Evolutionary conservation across 2,888 invertebrate genomes (phyloP), one percentile per base, ranked within the genome.

Genomic region (Nineta flava): DNA sequence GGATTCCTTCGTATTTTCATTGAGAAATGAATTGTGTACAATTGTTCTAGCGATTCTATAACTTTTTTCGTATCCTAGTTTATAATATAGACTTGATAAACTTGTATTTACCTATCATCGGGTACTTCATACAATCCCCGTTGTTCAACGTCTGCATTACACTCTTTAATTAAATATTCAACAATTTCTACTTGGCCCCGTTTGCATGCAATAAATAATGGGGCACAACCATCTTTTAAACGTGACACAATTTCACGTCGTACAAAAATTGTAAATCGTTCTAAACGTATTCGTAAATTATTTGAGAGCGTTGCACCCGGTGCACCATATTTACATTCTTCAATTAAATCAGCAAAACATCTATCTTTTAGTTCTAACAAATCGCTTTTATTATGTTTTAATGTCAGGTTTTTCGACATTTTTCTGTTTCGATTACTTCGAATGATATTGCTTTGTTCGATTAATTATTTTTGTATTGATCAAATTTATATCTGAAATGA

Each of bases 81-180:
- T n/a, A n/a, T n/a, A n/a, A n/a, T n/a, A 6, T 26, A 26, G 26
- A 26, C 4, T 7, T 26, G 26, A 26, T 26, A 26, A 19, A 19
- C 62, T 77, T 26, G 26, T 26, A 26, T 26, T 26, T 26, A 26
- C 26, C 26, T 77, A 63, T 91, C 92, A 65, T 87, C 87, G 9
- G 83, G 79, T 45, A 87, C 86, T 71, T 90, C 87, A 65, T 83
- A 91, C 53, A 81, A 71, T 38, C 93, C 92, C 58, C 80, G 75
- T 67, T 88, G 88, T 69, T 94, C 93, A 15, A 91, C 75, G 61
- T 87, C 82, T 1, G 91, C 91, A 59, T 75, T 75, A 67, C 93
- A 93, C 50, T 80, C 77, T 51, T 77, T 79, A 55, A 92, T 77
- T 38, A 94, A 74, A 69, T 88, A 93, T 65, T 90, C 86, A 9